Conservation (phyloP, 2,113 vertebrate species). For the Poicephalus gulielmi region DNA sequence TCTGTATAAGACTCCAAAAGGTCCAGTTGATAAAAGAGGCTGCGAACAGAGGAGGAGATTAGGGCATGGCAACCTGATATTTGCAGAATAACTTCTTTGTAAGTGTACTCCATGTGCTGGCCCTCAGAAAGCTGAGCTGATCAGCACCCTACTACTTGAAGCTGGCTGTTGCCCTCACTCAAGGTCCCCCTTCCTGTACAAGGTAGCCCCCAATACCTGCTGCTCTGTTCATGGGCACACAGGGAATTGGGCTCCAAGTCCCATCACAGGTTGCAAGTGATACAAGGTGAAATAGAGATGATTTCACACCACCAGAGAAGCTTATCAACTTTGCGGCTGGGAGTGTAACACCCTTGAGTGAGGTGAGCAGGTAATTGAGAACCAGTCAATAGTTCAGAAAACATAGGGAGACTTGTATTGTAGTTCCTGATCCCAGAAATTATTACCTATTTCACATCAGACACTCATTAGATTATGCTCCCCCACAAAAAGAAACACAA, state of each 20-base stretch:
- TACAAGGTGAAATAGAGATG: background rate
- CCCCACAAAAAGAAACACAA: accelerated
- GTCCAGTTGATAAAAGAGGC: background rate
- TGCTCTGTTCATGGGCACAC: accelerated
- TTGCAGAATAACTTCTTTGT: background rate
- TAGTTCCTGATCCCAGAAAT: background rate
- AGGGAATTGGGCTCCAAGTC: background rate
- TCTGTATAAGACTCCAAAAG: background rate
- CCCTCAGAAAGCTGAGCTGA: background rate
- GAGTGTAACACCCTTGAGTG: background rate
- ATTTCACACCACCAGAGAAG: background rate
- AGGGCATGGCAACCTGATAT: background rate
- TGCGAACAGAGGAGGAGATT: background rate
- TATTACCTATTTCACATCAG: background rate
- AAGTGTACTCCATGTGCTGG: background rate
- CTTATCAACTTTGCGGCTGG: background rate
- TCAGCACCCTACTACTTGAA: background rate
- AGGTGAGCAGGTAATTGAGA: background rate
- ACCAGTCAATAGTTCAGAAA: background rate
- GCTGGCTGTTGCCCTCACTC: too few relatives aligned
- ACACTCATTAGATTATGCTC: background rate
- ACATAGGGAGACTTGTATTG: background rate
- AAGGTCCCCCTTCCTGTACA: background rate
- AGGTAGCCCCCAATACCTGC: background rate
- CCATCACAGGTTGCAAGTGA: background rate